Conservation (phyloP, 2,113 vertebrate species). For the Oxyruncus cristatus region DNA sequence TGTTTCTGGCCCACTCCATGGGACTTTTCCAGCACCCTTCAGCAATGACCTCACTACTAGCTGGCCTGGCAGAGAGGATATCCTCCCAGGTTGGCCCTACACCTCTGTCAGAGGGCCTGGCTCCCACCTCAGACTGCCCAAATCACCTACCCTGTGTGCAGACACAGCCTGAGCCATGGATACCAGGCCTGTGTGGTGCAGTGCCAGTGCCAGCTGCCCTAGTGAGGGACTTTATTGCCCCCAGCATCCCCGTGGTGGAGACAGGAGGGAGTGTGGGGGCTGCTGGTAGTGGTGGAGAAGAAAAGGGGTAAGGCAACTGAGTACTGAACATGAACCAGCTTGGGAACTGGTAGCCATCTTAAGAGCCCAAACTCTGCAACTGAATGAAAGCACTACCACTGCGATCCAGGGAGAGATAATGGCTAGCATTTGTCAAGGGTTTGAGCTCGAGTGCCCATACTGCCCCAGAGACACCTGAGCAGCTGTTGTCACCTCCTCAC, state of each 20-base stretch:
- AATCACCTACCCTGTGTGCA: fast-evolving
- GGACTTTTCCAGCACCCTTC: background rate
- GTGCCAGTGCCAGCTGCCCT: background rate
- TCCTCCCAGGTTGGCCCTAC: background rate
- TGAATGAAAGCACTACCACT: background rate
- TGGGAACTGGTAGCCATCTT: background rate
- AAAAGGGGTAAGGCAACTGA: background rate
- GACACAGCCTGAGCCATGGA: background rate
- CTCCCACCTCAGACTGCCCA: background rate
- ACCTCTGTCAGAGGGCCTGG: fast-evolving
- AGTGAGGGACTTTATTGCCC: background rate
- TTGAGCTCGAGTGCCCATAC: fast-evolving
- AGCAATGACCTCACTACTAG: background rate
- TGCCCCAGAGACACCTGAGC: background rate
- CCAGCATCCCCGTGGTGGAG: background rate
- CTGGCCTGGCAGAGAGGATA: fast-evolving
- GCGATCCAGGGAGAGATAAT: fast-evolving
- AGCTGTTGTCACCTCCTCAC: background rate
- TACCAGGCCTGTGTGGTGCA: fast-evolving
- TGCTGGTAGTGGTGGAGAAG: background rate
- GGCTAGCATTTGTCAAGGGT: fast-evolving
- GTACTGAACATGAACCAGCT: background rate
- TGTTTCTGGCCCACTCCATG: fast-evolving
- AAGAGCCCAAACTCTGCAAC: background rate
- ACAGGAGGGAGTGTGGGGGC: background rate